phyloP scores from a whole-genome alignment of 2,888 invertebrate species.

The Stenoptilia bipunctidactyla region DNA sequence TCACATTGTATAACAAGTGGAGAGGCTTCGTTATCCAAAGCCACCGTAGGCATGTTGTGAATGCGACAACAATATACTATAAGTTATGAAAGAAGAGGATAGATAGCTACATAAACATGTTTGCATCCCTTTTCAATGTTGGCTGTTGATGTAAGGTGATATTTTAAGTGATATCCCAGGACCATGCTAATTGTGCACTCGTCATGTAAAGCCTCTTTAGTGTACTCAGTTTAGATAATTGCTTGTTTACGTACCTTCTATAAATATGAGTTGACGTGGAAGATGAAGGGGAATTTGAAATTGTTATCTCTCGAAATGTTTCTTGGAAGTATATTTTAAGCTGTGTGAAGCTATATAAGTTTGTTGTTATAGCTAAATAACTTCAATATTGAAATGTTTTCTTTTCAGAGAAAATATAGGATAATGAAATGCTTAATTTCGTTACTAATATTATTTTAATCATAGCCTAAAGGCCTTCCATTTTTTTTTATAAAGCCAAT shows the following conservation, averaged over 20 bases:
- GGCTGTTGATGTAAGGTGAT: not conserved
- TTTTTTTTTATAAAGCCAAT: too few relatives aligned
- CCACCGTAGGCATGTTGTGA: not conserved
- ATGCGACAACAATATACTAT: not conserved
- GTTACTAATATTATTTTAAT: too few relatives aligned
- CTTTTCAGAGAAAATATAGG: too few relatives aligned
- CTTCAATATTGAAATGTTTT: too few relatives aligned
- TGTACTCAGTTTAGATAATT: not conserved
- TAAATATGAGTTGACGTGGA: not conserved
- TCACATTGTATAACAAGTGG: slow-evolving; percentile 47
- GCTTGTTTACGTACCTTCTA: not conserved
- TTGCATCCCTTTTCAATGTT: not conserved
- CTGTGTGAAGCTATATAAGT: too few relatives aligned
- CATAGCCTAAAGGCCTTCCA: too few relatives aligned
- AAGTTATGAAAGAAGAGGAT: not conserved
- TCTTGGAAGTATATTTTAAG: too few relatives aligned
- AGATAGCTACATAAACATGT: not conserved
- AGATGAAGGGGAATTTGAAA: too few relatives aligned
- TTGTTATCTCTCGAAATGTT: too few relatives aligned
- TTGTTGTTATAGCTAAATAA: too few relatives aligned
- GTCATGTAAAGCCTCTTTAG: slow-evolving; percentile 17
- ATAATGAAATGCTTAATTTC: too few relatives aligned
- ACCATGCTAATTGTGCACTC: slow-evolving; percentile 50
- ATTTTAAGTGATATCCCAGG: slow-evolving; percentile 27
- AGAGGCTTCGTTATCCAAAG: slow-evolving; percentile 45